Percentiles rank a stretch among this genome's conserved stretches.
Conservation (phyloP, 2,888 invertebrate species). For the Tipula helvola region DNA sequence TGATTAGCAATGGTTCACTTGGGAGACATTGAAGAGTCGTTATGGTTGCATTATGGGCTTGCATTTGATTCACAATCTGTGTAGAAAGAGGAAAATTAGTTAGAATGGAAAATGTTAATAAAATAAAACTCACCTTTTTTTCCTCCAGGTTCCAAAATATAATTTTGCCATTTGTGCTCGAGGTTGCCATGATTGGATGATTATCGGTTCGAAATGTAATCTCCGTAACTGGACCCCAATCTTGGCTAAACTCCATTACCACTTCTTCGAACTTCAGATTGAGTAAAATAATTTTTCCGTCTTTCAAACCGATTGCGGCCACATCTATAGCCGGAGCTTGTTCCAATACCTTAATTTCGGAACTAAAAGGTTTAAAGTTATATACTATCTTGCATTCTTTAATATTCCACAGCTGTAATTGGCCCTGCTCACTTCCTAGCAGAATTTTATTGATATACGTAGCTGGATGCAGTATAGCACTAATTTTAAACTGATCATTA, state of each 20-base stretch:
- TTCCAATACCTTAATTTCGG: constrained; percentile 58
- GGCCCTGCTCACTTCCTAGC: constrained; percentile 74
- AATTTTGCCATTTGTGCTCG: constrained; percentile 70
- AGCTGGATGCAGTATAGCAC: constrained; percentile 77
- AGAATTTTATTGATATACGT: constrained; percentile 92
- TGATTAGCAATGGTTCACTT: constrained; percentile 79
- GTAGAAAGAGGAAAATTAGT: not conserved
- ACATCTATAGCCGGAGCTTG: constrained; percentile 91
- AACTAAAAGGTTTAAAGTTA: constrained; percentile 63
- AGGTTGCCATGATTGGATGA: constrained; percentile 73
- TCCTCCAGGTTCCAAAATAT: constrained; percentile 91
- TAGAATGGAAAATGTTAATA: not conserved
- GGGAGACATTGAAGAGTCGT: constrained; percentile 73
- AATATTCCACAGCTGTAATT: constrained; percentile 82
- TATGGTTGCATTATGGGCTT: constrained; percentile 66
- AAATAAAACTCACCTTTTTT: constrained; percentile 34
- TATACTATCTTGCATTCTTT: constrained; percentile 61
- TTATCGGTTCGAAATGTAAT: constrained; percentile 82
- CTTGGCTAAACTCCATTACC: constrained; percentile 75
- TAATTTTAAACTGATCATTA: constrained; percentile 58
- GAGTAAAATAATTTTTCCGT: constrained; percentile 72
- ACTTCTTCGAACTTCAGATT: constrained; percentile 77
- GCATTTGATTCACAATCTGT: constrained; percentile 63
- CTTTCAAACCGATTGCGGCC: constrained; percentile 70
- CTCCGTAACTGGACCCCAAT: constrained; percentile 78